Evolutionary conservation across 2,888 invertebrate species (phyloP).

Genomic region (Linnaemya tessellans): DNA sequence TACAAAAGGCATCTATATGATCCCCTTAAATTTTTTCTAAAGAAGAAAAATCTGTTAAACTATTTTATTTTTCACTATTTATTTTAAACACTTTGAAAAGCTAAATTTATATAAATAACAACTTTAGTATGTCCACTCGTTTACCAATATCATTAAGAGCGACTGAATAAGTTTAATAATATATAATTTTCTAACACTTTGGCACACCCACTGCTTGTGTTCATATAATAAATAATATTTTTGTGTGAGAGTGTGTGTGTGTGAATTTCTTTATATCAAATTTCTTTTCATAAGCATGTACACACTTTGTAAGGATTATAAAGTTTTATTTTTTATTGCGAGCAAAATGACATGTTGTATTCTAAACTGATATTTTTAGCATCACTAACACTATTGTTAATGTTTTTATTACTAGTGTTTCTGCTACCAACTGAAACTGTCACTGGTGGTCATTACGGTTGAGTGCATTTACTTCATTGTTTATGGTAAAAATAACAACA

Average conservation of each 20-base stretch:
- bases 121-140: no score
- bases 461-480: slow-evolving; percentile 52
- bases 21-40: no score
- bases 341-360: slow-evolving; percentile 59
- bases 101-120: no score
- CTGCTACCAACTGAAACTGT: slow-evolving; percentile 14
- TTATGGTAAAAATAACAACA: slow-evolving; percentile 22
- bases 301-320: slow-evolving; percentile 40
- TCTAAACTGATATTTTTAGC: slow-evolving; percentile 50
- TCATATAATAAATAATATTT: background rate
- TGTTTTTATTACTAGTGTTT: slow-evolving; percentile 23
- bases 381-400: background rate
- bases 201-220: background rate
- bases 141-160: background rate
- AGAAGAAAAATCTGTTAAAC: no score
- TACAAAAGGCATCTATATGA: no score
- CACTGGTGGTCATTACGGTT: slow-evolving; percentile 46
- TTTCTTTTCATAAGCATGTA: background rate
- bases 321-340: slow-evolving; percentile 28
- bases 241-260: background rate
- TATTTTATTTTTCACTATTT: no score
- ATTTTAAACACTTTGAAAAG: no score
- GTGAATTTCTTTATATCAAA: background rate
- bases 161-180: background rate
- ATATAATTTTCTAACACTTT: background rate